These are phyloP conservation scores for Hippoglossus hippoglossus DNA, from an alignment of 2,797 vertebrate genomes.

Conservation along the genomic window DNA sequence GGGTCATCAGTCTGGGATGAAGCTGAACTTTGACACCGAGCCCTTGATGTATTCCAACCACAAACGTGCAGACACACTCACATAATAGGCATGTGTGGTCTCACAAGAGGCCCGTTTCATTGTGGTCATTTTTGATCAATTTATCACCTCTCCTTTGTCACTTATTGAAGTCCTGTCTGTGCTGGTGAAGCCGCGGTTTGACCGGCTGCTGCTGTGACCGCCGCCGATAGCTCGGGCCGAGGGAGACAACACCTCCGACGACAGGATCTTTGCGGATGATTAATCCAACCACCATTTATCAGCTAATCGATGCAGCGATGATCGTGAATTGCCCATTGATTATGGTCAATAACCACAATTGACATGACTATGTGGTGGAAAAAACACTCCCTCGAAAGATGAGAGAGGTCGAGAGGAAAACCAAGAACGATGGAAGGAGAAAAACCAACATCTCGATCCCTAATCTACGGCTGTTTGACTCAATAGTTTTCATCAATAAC, in stretches of 20 bases:
- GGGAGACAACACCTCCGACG: slow-evolving; percentile 39
- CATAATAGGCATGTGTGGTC: slow-evolving; percentile 79
- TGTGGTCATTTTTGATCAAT: slow-evolving; percentile 84
- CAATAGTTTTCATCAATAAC: not conserved
- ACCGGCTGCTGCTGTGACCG: slow-evolving; percentile 20
- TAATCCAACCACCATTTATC: slow-evolving; percentile 68
- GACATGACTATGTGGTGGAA: slow-evolving; percentile 22
- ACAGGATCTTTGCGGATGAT: slow-evolving; percentile 57
- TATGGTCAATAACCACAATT: slow-evolving; percentile 60
- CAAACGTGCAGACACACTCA: slow-evolving; percentile 75
- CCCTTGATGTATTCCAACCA: slow-evolving; percentile 85
- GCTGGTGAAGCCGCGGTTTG: slow-evolving; percentile 37
- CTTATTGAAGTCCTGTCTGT: slow-evolving; percentile 75
- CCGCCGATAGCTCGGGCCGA: slow-evolving; percentile 25
- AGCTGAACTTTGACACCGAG: slow-evolving; percentile 81
- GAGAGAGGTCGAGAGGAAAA: not conserved
- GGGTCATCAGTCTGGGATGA: slow-evolving; percentile 87
- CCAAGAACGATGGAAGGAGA: not conserved
- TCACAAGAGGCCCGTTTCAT: slow-evolving; percentile 74
- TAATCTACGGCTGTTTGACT: not conserved
- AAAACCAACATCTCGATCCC: not conserved
- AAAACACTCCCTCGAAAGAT: not conserved
- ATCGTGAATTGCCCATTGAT: slow-evolving; percentile 67
- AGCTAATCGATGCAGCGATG: slow-evolving; percentile 76
- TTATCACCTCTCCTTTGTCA: slow-evolving; percentile 79